Percentiles rank a stretch among this genome's conserved stretches.
Evolutionary conservation across 1,140 invertebrate species (phyloP).

Genomic region (Camponotus vicinus): DNA sequence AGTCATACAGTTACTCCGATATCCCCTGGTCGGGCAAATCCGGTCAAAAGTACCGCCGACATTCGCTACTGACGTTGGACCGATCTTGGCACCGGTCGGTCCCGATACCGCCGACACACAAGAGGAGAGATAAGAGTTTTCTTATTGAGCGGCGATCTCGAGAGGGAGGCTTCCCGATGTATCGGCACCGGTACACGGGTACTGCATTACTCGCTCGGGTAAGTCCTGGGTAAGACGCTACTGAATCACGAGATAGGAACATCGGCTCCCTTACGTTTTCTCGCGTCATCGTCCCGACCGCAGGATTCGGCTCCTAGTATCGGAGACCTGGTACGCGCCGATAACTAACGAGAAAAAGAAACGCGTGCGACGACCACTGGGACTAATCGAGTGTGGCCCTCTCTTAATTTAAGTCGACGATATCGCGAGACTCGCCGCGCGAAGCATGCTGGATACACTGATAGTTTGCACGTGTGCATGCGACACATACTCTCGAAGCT

Average conservation of each 20-base stretch:
- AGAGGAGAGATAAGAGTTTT: conserved; percentile 78
- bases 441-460: conserved; percentile 48
- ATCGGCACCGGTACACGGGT: conserved; percentile 79
- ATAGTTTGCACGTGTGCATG: conserved; percentile 31
- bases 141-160: conserved; percentile 74
- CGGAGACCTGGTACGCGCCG: conserved; percentile 68
- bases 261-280: conserved; percentile 65
- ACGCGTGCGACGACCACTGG: conserved; percentile 71
- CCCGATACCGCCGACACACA: conserved; percentile 60
- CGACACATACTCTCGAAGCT: not conserved
- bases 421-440: conserved; percentile 39
- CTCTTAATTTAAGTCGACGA: conserved; percentile 77
- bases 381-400: conserved; percentile 76
- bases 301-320: conserved; percentile 69
- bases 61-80: conserved; percentile 57
- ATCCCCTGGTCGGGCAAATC: not conserved
- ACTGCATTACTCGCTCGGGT: conserved; percentile 81
- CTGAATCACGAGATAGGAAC: conserved; percentile 80
- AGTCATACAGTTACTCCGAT: not conserved
- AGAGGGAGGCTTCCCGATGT: conserved; percentile 70
- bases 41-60: conserved; percentile 66
- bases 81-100: conserved; percentile 61
- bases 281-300: conserved; percentile 63
- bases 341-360: conserved; percentile 80
- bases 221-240: conserved; percentile 77